Evolutionary conservation across 2,888 invertebrate genomes (phyloP).

Genomic region (Microctonus brassicae): DNA sequence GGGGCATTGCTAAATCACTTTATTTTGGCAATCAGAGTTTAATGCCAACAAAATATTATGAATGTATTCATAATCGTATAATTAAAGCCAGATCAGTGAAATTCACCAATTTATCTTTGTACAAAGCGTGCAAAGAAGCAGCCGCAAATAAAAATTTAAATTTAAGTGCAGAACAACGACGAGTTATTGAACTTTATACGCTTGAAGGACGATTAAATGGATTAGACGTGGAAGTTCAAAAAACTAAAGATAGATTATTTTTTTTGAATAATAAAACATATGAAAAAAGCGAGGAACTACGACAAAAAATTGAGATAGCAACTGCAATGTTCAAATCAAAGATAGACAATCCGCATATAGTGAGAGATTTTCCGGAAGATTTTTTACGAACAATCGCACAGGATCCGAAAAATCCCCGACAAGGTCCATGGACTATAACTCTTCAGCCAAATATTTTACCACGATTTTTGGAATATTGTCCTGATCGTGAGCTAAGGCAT

Average conservation of each 20-base stretch:
- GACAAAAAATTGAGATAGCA: constrained; percentile 74
- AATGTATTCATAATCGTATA: constrained; percentile 85
- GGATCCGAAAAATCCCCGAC: constrained; percentile 73
- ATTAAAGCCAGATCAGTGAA: constrained; percentile 81
- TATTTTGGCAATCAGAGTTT: constrained; percentile 84
- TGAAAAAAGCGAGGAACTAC: constrained; percentile 74
- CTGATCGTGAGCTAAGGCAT: constrained; percentile 82
- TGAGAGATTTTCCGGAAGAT: constrained; percentile 82
- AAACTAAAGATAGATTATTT: constrained; percentile 53
- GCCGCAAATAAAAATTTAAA: constrained; percentile 68
- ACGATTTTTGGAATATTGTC: constrained; percentile 86
- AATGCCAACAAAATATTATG: constrained; percentile 84
- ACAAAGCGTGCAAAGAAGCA: constrained; percentile 76
- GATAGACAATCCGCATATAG: constrained; percentile 76
- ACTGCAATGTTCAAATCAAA: constrained; percentile 78
- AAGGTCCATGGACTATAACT: constrained; percentile 88
- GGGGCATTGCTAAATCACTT: constrained; percentile 88
- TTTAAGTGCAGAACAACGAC: constrained; percentile 75
- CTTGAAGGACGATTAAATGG: constrained; percentile 89
- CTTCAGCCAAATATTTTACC: constrained; percentile 81
- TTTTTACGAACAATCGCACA: constrained; percentile 77
- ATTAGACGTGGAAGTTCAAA: constrained; percentile 74
- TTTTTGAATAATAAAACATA: constrained; percentile 47
- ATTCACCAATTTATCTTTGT: constrained; percentile 80
- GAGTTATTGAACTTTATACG: constrained; percentile 82